Conservation (phyloP, 2,888 invertebrate genomes). For the Dolomedes plantarius region DNA sequence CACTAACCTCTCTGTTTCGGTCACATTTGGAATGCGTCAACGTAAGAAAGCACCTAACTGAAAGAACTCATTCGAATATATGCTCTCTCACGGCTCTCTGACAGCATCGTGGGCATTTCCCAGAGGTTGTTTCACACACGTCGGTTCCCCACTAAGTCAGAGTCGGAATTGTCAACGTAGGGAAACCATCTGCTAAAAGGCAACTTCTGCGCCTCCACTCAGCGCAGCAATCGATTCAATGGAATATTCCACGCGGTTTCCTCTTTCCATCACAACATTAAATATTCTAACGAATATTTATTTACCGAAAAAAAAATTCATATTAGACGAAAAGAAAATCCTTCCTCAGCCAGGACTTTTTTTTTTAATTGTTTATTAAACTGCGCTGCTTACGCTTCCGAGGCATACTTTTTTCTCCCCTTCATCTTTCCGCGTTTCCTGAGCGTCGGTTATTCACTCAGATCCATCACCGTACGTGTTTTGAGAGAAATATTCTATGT, state of each 20-base stretch:
- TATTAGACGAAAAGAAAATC: neutral
- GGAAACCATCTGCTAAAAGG: constrained; percentile 21
- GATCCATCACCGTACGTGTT: constrained; percentile 3
- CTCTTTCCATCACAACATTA: constrained; percentile 46
- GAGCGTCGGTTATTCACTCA: neutral
- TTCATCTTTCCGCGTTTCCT: neutral
- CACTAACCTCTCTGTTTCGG: neutral
- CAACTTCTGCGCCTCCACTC: constrained; percentile 42
- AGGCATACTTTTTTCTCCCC: neutral
- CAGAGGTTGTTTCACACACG: constrained; percentile 16
- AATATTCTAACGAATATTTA: constrained; percentile 17
- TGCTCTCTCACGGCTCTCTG: neutral
- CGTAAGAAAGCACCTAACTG: neutral
- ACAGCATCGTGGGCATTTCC: constrained; percentile 11
- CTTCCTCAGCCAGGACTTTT: neutral
- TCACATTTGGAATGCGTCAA: neutral
- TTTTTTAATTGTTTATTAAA: too few relatives aligned
- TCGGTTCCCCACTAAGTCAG: constrained; percentile 34
- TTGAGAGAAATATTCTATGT: neutral
- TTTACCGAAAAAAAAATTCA: neutral
- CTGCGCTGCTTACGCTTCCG: too few relatives aligned
- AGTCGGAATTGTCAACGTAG: constrained; percentile 57
- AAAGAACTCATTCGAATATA: neutral
- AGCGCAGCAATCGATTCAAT: constrained; percentile 60
- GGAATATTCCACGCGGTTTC: constrained; percentile 51